Evolutionary conservation across 2,888 invertebrate genomes (phyloP).

Genomic region (Drosophila recens): DNA sequence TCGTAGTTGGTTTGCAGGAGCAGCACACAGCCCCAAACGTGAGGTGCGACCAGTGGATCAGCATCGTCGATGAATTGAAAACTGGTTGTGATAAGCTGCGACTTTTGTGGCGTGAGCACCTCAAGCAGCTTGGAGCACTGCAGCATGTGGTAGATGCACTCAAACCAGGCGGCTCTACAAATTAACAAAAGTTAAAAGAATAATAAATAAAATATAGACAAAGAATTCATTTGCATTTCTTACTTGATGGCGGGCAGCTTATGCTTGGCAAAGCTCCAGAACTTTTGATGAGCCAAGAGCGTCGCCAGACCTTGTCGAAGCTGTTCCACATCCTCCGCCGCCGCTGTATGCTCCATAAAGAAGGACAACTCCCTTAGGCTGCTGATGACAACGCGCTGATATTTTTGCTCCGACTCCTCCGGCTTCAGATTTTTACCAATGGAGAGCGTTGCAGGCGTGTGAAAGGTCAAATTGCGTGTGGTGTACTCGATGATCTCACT

Average conservation of each 20-base stretch:
- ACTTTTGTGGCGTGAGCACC: constrained; percentile 87
- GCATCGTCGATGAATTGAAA: constrained; percentile 89
- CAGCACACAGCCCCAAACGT: constrained; percentile 91
- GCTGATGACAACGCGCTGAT: constrained; percentile 88
- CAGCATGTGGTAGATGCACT: constrained; percentile 87
- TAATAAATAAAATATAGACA: too few species aligned
- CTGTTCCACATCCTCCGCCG: constrained; percentile 82
- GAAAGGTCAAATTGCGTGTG: constrained; percentile 89
- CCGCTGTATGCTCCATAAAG: constrained; percentile 88
- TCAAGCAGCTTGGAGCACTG: constrained; percentile 86
- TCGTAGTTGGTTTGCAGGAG: constrained; percentile 87
- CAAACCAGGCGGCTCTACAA: constrained; percentile 89
- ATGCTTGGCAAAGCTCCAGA: constrained; percentile 90
- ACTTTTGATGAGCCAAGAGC: constrained; percentile 88
- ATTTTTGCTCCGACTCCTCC: constrained; percentile 90
- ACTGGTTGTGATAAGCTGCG: constrained; percentile 87
- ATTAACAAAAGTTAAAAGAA: background rate
- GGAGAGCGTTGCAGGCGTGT: constrained; percentile 87
- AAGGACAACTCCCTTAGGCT: constrained; percentile 89
- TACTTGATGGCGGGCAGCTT: constrained; percentile 86
- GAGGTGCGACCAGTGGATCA: constrained; percentile 88
- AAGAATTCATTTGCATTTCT: background rate
- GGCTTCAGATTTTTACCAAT: constrained; percentile 86
- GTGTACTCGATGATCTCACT: constrained; percentile 91
- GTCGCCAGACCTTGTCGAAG: constrained; percentile 85